Evolutionary conservation across 2,113 vertebrate species (phyloP), one percentile per base, ranked within the genome.

Genomic region (Mustela nigripes): DNA sequence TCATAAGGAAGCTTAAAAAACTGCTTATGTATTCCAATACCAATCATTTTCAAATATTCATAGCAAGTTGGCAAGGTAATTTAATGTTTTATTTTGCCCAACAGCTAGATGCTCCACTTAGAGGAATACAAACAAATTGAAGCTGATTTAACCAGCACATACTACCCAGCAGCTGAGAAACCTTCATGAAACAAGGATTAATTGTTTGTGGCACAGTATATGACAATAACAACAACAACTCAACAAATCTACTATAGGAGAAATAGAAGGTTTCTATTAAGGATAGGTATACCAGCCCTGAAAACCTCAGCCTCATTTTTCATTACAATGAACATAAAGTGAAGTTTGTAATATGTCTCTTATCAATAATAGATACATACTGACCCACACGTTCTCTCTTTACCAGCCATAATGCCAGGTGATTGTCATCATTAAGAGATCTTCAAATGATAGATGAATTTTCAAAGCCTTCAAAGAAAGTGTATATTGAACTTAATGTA

Each of bases 1-100:
- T 87, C 95, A 96, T 91, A 97, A 97, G 67, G 56, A 82, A 97
- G 88, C 31, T 53, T 8, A 67, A 0, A 73, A 97, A 97, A 94
- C 82, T 71, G 90, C 92, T 97, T 98, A 96, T 98, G 63, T 12
- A 85, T 96, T 97, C 74, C 86, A 97, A 81, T 50, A 97, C n/a
- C 71, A 94, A 65, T 90, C 28, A 84, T 87, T 80, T 98, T 98
- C 96, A 98, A 98, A 98, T 98, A 98, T 97, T 98, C 98, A 92
- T 96, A 93, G 89, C 94, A 97, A 95, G 98, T 63, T 97, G 87
- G 82, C 63, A 95, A 92, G 94, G 69, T 98, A 84, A 81, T 89
- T 97, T 96, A 90, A 95, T 96, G 69, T 96, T 97, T 93, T 98
- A 89, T 95, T 85, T 97, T 98, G 97, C 89, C 85, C 91, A 95